Evolutionary conservation across 2,888 invertebrate genomes (phyloP).

Genomic region (Acrocyrtus sp.): DNA sequence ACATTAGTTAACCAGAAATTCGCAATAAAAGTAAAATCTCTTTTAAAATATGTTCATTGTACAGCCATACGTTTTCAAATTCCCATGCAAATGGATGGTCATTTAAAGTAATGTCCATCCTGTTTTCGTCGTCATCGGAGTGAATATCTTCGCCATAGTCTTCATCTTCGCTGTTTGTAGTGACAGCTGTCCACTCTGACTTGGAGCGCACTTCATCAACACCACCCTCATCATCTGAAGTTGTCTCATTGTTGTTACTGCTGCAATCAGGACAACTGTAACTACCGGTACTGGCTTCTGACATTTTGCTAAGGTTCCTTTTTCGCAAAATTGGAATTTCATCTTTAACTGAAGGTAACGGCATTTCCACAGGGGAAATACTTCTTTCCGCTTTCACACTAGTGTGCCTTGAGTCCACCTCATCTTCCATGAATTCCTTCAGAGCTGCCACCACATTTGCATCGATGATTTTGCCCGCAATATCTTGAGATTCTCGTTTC

Average conservation of each 20-base stretch:
- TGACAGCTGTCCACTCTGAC: conserved; percentile 87
- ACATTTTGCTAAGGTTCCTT: conserved; percentile 60
- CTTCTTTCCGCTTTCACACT: neutral
- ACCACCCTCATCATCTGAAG: conserved; percentile 51
- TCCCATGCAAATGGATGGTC: conserved; percentile 73
- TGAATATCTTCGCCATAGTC: conserved; percentile 75
- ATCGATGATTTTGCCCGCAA: conserved; percentile 53
- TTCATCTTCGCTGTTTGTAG: conserved; percentile 78
- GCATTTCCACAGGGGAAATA: neutral
- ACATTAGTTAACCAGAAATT: no score
- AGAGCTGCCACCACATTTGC: conserved; percentile 55
- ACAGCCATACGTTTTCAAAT: conserved; percentile 70
- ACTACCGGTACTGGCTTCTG: conserved; percentile 61
- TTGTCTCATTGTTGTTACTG: conserved; percentile 61
- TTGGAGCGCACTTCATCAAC: conserved; percentile 60
- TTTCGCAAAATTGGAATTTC: conserved; percentile 57
- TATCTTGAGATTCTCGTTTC: conserved; percentile 4
- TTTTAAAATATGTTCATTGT: no score
- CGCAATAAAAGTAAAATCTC: no score
- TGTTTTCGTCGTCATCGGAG: conserved; percentile 72
- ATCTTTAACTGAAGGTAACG: neutral
- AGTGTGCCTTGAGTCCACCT: neutral
- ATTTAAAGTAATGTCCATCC: conserved; percentile 66
- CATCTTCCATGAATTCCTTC: conserved; percentile 47
- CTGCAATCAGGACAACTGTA: conserved; percentile 60